Evolutionary conservation across 2,888 invertebrate species (phyloP).

Genomic region (Carterocephalus palaemon): DNA sequence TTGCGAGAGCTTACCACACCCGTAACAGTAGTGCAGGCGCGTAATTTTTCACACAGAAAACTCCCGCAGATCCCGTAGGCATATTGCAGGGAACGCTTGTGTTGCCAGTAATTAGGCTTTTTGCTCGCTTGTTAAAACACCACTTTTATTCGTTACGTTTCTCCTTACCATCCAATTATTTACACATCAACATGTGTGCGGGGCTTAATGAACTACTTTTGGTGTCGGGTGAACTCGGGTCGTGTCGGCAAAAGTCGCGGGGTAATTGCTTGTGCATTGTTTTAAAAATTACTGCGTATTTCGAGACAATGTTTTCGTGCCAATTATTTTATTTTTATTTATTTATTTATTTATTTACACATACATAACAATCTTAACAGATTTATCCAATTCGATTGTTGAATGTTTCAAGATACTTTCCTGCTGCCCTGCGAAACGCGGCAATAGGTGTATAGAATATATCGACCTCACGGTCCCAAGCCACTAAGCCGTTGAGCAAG

Average conservation of each 20-base stretch:
- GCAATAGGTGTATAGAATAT: too few species aligned
- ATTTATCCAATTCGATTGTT: too few species aligned
- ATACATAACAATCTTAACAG: too few species aligned
- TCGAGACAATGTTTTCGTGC: neutral
- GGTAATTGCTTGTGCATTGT: conserved; percentile 9
- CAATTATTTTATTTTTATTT: neutral
- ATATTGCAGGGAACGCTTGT: conserved; percentile 16
- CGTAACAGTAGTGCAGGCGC: neutral
- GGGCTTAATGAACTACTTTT: conserved; percentile 20
- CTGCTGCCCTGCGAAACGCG: too few species aligned
- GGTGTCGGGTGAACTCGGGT: conserved; percentile 15
- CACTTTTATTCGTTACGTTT: conserved; percentile 24
- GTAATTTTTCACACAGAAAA: conserved; percentile 9
- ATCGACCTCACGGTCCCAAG: too few species aligned
- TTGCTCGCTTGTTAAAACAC: conserved; percentile 34
- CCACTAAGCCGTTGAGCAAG: too few species aligned
- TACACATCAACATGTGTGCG: conserved; percentile 23
- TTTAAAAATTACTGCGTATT: conserved; percentile 3
- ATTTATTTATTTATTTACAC: too few species aligned
- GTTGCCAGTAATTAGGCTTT: conserved; percentile 33
- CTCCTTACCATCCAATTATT: conserved; percentile 26
- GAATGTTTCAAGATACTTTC: too few species aligned
- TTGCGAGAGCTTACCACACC: conserved; percentile 12
- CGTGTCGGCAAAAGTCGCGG: conserved; percentile 9
- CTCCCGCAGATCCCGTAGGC: conserved; percentile 15